phyloP scores from a whole-genome alignment of 2,113 vertebrate genomes.

The Shinisaurus crocodilurus region DNA sequence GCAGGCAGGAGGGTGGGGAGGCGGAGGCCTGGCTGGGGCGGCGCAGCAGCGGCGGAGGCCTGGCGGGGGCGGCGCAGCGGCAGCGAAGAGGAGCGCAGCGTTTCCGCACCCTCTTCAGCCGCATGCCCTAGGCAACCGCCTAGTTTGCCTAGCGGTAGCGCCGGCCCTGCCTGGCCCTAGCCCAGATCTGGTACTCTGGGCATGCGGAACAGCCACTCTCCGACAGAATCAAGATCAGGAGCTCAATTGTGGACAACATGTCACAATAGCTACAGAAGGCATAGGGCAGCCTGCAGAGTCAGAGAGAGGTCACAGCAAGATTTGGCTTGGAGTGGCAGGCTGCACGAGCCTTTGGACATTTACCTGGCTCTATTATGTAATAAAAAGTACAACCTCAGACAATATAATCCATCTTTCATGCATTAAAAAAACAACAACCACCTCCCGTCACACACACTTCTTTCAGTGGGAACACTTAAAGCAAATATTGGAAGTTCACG shows the following conservation, averaged over 20 bases:
- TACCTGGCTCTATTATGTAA: not conserved
- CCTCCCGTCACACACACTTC: accelerated
- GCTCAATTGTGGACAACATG: not conserved
- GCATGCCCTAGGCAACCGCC: too few relatives aligned
- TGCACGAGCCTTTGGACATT: not conserved
- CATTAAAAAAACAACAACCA: not conserved
- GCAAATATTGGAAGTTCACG: not conserved
- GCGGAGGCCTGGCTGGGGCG: too few relatives aligned
- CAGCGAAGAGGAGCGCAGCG: too few relatives aligned
- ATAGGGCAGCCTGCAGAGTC: not conserved
- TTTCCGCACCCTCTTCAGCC: too few relatives aligned
- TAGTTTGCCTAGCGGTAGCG: too few relatives aligned
- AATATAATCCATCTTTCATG: not conserved
- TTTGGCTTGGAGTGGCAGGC: not conserved
- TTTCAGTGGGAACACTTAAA: conserved; percentile 12
- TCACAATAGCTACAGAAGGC: not conserved
- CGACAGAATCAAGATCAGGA: not conserved
- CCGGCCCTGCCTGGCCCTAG: not conserved
- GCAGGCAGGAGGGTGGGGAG: too few relatives aligned
- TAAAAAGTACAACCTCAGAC: not conserved
- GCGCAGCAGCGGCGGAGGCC: too few relatives aligned
- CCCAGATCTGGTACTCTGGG: not conserved
- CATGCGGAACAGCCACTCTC: not conserved
- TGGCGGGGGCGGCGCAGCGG: too few relatives aligned
- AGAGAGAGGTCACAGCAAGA: not conserved